Evolutionary conservation across 2,888 invertebrate genomes (phyloP), one percentile per base, ranked within the genome.

Genomic region (Pyrgus malvae): DNA sequence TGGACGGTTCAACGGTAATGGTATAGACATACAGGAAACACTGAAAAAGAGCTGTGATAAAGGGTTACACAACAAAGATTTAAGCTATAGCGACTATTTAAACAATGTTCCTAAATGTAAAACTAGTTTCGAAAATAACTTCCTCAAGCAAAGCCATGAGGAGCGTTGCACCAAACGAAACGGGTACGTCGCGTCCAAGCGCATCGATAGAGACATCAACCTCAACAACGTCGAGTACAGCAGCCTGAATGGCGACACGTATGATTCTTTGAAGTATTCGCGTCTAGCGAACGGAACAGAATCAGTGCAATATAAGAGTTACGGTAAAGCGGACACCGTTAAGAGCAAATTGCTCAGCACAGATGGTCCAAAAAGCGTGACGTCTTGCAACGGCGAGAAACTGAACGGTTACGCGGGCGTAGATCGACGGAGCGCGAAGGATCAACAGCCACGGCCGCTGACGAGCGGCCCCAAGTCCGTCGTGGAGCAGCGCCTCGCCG

Each of bases 71-170:
- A 83, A 72, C 79, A 86, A 85, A 76, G 86, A 89, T 69, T 73
- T 83, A 78, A 77, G 74, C 67, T 87, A 80, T 84, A 83, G 74
- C 76, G 85, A 90, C 71, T 89, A 87, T 74, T 74, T 85, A 72
- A 87, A 81, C 71, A 88, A 87, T 83, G 90, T 90, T 89, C 89
- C 90, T 88, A 90, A 88, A 82, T 84, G 83, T 80, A 90, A 89
- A 76, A 83, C 76, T 82, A 89, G 85, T 80, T 89, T 89, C 70
- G 90, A 90, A 78, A 89, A 80, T 72, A 89, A 78, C 70, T 90
- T 90, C 72, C 82, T 90, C 58, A 89, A 88, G 72, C 89, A 87
- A 67, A 87, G 73, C 69, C 80, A 80, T 57, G 88, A 89, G 67
- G 89, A 88, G 65, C 85, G 86, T 31, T 82, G 83, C 65, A 80